These are phyloP conservation scores for Myotis myotis DNA, from an alignment of 2,797 vertebrate genomes.

Conservation along the genomic window DNA sequence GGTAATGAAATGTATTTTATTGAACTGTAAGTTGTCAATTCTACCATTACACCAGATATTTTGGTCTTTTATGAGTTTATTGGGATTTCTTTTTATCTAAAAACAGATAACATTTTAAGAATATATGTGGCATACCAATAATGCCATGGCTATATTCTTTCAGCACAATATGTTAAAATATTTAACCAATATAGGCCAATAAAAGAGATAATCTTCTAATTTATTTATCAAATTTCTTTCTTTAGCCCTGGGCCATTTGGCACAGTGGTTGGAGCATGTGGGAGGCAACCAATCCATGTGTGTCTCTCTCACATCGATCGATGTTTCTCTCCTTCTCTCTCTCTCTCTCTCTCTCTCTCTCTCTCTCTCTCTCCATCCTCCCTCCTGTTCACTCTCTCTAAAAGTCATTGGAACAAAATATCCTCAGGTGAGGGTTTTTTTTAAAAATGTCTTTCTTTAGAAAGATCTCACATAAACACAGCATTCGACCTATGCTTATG, in stretches of 20 bases:
- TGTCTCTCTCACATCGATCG: too few species aligned
- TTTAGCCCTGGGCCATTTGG: neutral
- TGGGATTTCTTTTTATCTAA: constrained; percentile 41
- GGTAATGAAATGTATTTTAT: neutral
- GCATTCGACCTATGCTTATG: neutral
- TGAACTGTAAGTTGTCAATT: neutral
- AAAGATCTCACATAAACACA: neutral
- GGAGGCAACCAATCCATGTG: too few species aligned
- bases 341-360: too few species aligned
- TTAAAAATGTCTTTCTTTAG: neutral
- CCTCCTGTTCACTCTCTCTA: too few species aligned
- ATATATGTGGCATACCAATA: neutral
- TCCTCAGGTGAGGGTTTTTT: too few species aligned
- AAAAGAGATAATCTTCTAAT: neutral
- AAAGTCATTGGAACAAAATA: too few species aligned
- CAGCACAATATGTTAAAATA: neutral
- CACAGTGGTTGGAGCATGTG: too few species aligned
- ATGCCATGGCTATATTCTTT: neutral
- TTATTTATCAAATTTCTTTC: neutral
- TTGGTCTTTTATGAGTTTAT: constrained; percentile 20
- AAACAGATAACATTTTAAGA: constrained; percentile 31
- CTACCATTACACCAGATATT: neutral
- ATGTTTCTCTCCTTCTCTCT: too few species aligned
- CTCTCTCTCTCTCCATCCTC: too few species aligned
- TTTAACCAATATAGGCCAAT: neutral